Evolutionary conservation across 2,888 invertebrate species (phyloP).

Genomic region (Autographa gamma): DNA sequence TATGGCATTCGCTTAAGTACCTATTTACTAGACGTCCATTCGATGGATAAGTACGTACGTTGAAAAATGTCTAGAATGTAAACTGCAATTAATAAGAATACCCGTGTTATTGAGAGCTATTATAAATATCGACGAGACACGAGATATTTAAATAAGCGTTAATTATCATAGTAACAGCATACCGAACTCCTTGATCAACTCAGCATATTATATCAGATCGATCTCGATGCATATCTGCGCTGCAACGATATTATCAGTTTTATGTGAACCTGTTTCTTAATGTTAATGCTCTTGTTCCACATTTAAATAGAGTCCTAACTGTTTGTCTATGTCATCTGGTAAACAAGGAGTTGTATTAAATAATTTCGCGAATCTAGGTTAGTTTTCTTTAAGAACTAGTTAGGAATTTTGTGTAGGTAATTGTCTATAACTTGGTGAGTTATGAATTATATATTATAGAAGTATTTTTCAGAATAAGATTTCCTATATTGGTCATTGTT

Average conservation of each 20-base stretch:
- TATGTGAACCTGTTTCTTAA: constrained; percentile 40
- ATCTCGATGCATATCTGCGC: constrained; percentile 43
- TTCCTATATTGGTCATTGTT: neutral
- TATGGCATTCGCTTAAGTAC: neutral
- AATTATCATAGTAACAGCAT: constrained; percentile 36
- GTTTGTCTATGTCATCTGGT: constrained; percentile 26
- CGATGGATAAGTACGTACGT: neutral
- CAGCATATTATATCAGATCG: constrained; percentile 42
- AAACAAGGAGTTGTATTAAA: constrained; percentile 27
- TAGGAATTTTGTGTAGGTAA: neutral
- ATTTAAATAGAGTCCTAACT: constrained; percentile 37
- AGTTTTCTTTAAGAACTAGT: neutral
- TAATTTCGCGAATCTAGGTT: neutral
- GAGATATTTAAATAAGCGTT: constrained; percentile 35
- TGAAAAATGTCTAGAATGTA: neutral
- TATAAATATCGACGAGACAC: constrained; percentile 14
- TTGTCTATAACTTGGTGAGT: neutral
- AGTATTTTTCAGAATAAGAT: neutral
- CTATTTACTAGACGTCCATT: neutral
- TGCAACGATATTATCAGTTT: constrained; percentile 44
- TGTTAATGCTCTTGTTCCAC: constrained; percentile 40
- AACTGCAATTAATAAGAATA: neutral
- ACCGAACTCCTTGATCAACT: constrained; percentile 18
- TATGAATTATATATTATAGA: neutral
- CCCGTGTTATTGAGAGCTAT: constrained; percentile 1